Percentiles rank a stretch among this genome's conserved stretches.
These are phyloP conservation scores for Nomada lathburiana DNA, from an alignment of 2,888 invertebrate species.

Conservation along the genomic window DNA sequence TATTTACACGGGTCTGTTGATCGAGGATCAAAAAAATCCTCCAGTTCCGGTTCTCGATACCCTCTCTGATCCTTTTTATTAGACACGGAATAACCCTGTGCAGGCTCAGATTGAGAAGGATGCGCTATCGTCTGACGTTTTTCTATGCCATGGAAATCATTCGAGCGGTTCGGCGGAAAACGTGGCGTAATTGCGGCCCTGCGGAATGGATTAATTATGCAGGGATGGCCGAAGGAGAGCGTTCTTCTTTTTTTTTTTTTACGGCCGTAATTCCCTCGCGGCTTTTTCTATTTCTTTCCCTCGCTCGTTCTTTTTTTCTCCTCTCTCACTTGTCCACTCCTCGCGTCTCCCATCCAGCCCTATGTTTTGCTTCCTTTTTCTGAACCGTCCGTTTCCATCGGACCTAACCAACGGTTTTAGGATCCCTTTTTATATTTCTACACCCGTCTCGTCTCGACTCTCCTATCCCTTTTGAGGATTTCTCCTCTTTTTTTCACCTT, in stretches of 20 bases:
- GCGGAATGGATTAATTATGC: constrained; percentile 76
- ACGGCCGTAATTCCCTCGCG: constrained; percentile 29
- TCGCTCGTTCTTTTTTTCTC: neutral
- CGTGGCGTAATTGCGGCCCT: constrained; percentile 72
- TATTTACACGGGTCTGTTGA: constrained; percentile 57
- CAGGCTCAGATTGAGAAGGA: neutral
- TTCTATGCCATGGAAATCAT: constrained; percentile 49
- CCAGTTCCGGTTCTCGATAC: neutral
- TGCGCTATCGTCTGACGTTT: constrained; percentile 41
- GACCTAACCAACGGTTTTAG: constrained; percentile 42
- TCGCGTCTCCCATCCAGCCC: neutral
- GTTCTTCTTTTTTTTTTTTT: constrained; percentile 15
- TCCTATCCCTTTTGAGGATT: neutral
- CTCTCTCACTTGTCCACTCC: neutral
- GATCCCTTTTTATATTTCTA: constrained; percentile 17
- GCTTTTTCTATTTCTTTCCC: constrained; percentile 12
- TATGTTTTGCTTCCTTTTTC: constrained; percentile 24
- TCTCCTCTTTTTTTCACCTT: constrained; percentile 16
- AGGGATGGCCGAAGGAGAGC: constrained; percentile 56
- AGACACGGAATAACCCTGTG: constrained; percentile 6
- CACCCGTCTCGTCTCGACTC: neutral
- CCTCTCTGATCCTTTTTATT: neutral
- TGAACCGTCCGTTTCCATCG: constrained; percentile 19
- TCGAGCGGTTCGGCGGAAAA: constrained; percentile 59
- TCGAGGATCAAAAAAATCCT: constrained; percentile 34